These are phyloP conservation scores for Aptenodytes forsteri DNA, from an alignment of 2,113 vertebrate genomes.

Conservation along the genomic window DNA sequence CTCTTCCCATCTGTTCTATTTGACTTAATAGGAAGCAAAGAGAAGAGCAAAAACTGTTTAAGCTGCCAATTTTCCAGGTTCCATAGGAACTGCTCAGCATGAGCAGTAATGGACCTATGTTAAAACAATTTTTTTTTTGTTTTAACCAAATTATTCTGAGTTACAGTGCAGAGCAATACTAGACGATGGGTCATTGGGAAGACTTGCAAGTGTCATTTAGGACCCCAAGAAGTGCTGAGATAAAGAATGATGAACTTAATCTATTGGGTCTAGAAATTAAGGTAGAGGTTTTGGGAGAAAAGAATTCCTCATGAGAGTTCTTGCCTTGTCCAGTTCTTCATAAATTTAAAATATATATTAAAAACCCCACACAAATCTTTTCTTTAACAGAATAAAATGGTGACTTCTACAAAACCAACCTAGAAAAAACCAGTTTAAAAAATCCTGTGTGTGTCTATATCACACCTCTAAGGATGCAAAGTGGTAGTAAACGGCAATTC, in stretches of 20 bases:
- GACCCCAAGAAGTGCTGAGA: not conserved
- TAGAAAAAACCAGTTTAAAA: not conserved
- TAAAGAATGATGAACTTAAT: not conserved
- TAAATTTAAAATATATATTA: not conserved
- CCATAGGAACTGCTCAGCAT: not conserved
- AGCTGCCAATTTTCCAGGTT: not conserved
- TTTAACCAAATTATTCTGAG: not conserved
- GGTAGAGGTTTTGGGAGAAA: not conserved
- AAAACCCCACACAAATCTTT: not conserved
- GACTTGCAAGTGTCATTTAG: not conserved
- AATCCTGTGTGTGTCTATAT: not conserved
- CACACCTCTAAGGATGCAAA: not conserved
- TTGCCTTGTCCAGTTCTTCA: not conserved
- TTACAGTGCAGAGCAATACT: not conserved
- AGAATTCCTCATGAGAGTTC: not conserved
- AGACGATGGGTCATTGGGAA: not conserved
- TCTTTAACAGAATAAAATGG: not conserved
- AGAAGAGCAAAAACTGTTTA: not conserved
- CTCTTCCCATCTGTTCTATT: slow-evolving; percentile 43
- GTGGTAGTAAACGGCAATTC: not conserved
- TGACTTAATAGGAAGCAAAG: slow-evolving; percentile 28
- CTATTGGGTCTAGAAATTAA: not conserved
- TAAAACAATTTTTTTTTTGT: not conserved
- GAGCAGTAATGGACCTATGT: not conserved
- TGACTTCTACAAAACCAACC: not conserved